Evolutionary conservation across 2,888 invertebrate genomes (phyloP), one percentile per base, ranked within the genome.

Genomic region (Platycheirus rosarum): DNA sequence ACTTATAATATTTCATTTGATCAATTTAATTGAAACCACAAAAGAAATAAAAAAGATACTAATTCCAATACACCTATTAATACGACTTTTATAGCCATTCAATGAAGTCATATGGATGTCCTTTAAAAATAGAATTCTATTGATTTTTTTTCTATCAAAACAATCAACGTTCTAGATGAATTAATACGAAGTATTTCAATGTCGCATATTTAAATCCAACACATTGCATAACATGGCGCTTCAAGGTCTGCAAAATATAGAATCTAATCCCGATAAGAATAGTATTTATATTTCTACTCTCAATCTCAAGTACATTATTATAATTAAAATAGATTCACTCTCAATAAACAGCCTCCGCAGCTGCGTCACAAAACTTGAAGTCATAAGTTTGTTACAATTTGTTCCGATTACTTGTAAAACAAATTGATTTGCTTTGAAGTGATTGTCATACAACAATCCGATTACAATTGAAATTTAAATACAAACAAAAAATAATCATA

Each of bases 131-230:
- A 40, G 44, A 76, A 46, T 75, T 62, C 26, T 51, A 65, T 51
- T 29, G 53, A 48, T 53, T 53, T 20, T 18, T 18, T 35, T 55
- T 57, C 23, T 18, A 40, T 9, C 35, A 66, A 75, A 53, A 53
- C 76, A 70, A 70, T 80, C 51, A 65, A 8, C 63, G 69, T 63
- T 40, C 68, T 16, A 69, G 55, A 76, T 51, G 63, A 69, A 44
- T 48, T 44, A 57, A 46, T 70, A 32, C 16, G 49, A 23, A 70
- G 16, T 42, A 75, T 40, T 70, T 80, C 80, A 80, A 80, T 80
- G 63, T 51, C 69, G 14, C 49, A 49, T 63, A 57, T 13, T 49
- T 48, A 42, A 37, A 35, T 13, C n/a, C n/a, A n/a, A n/a, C n/a
- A 13, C 48, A 49, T 51, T 60, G 44, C 23, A 26, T 53, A 63